Evolutionary conservation across 92 coral and sea anemone genomes (phyloP).

Genomic region (Muricea muricata): DNA sequence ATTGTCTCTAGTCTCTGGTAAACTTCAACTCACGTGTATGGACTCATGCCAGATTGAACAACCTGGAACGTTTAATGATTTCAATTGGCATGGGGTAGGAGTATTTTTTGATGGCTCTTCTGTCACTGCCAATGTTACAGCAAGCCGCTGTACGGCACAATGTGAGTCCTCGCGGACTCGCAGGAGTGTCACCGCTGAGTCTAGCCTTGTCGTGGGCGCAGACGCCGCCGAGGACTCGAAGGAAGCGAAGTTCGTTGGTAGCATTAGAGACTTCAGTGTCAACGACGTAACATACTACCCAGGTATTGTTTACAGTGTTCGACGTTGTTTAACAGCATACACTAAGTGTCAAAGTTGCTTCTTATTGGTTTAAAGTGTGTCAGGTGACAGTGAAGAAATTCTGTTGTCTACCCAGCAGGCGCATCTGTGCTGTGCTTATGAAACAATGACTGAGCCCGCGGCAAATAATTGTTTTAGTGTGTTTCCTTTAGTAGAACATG

Average conservation of each 20-base stretch:
- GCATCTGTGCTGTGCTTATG: too few species aligned
- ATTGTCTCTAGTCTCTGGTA: slow-evolving; percentile 62
- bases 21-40: slow-evolving; percentile 52
- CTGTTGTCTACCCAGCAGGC: too few species aligned
- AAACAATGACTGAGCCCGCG: too few species aligned
- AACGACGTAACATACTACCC: slow-evolving; percentile 72
- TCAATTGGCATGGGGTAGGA: slow-evolving; percentile 12
- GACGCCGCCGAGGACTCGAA: slow-evolving; percentile 38
- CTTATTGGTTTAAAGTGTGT: too few species aligned
- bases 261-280: slow-evolving; percentile 80
- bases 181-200: slow-evolving; percentile 7
- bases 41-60: slow-evolving; percentile 52
- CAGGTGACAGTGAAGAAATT: too few species aligned
- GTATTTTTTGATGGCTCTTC: neutral
- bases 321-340: too few species aligned
- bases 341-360: too few species aligned
- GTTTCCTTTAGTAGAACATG: too few species aligned
- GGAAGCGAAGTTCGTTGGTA: slow-evolving; percentile 74
- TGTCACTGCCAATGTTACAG: neutral
- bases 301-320: too few species aligned
- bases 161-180: neutral
- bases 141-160: neutral
- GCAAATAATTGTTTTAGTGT: too few species aligned
- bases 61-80: slow-evolving; percentile 43
- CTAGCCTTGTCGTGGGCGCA: slow-evolving; percentile 76